These are phyloP conservation scores for Spinus pinus DNA, from an alignment of 2,797 vertebrate species.

Conservation along the genomic window DNA sequence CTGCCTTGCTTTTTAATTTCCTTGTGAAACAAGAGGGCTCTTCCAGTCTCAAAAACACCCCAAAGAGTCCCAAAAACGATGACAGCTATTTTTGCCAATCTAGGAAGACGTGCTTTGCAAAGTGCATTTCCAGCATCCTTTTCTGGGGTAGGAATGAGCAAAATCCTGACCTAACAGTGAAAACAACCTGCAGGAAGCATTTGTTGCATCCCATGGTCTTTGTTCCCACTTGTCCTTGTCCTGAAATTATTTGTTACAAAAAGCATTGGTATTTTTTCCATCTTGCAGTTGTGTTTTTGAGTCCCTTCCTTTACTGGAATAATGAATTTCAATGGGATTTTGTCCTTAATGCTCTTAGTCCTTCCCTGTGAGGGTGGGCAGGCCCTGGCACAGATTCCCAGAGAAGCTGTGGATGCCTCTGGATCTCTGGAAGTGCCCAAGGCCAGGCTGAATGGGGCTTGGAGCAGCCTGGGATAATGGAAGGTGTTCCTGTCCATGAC, in stretches of 20 bases:
- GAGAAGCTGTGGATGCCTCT: neutral
- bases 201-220: neutral
- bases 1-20: neutral
- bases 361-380: fast-evolving
- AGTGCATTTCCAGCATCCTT: neutral
- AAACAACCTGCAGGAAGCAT: neutral
- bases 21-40: neutral
- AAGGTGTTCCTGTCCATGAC: neutral
- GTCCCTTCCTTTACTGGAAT: neutral
- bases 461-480: neutral
- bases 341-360: neutral
- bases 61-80: neutral
- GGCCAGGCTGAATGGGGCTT: neutral
- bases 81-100: neutral
- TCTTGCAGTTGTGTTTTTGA: neutral
- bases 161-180: neutral
- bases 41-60: neutral
- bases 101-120: neutral
- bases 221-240: neutral
- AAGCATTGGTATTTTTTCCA: neutral
- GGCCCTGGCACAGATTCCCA: neutral
- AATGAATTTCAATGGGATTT: neutral
- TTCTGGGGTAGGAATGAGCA: neutral
- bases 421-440: neutral
- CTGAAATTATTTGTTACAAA: neutral